Percentiles rank a stretch among this genome's conserved stretches.
These are phyloP conservation scores for Epizoanthus illoricatus DNA, from an alignment of 92 coral and sea anemone genomes.

Conservation along the genomic window DNA sequence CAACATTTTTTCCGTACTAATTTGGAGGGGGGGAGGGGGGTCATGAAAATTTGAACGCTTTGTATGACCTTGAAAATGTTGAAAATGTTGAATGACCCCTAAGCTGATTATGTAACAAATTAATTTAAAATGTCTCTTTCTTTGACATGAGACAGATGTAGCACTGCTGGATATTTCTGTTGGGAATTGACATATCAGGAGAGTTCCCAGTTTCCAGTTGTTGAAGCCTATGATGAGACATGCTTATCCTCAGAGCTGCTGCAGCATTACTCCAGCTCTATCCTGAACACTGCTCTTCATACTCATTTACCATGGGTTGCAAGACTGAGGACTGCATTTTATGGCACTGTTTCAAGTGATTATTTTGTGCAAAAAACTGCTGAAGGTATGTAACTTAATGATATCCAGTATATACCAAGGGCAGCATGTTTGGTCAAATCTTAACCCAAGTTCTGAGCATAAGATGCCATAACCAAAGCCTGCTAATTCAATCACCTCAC, in stretches of 20 bases:
- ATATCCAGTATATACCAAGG: too few species aligned
- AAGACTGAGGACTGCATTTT: not conserved
- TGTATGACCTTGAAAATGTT: too few species aligned
- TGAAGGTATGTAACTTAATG: not conserved
- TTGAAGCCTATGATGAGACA: conserved; percentile 4
- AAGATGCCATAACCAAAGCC: too few species aligned
- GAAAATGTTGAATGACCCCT: too few species aligned
- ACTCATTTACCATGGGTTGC: conserved; percentile 12
- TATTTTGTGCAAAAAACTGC: conserved; percentile 29
- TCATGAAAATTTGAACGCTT: too few species aligned
- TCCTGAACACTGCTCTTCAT: not conserved
- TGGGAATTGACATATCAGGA: conserved; percentile 26
- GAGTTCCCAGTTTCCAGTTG: not conserved
- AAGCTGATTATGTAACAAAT: not conserved
- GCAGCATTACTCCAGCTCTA: conserved; percentile 12
- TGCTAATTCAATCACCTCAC: too few species aligned
- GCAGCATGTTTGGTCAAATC: too few species aligned
- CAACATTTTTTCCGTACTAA: too few species aligned
- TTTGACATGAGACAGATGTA: conserved; percentile 1
- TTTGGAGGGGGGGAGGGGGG: too few species aligned
- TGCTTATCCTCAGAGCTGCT: conserved; percentile 27
- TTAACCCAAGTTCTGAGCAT: too few species aligned
- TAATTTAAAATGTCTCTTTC: not conserved
- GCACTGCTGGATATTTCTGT: conserved; percentile 27
- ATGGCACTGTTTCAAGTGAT: conserved; percentile 22